These are phyloP conservation scores for Phaonia tiefii DNA, from an alignment of 2,888 invertebrate species.

Conservation along the genomic window DNA sequence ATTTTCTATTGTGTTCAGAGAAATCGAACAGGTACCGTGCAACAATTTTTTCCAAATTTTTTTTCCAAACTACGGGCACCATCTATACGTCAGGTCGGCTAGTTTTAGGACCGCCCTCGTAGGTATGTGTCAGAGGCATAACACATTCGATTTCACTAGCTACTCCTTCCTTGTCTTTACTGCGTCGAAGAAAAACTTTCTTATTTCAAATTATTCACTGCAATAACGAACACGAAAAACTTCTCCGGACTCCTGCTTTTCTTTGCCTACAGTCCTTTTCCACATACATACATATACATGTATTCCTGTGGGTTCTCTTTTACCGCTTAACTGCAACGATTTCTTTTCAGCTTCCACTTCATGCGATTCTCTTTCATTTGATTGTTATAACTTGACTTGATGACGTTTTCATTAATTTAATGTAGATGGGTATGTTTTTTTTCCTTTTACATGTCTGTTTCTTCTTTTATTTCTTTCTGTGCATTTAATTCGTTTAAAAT, in stretches of 20 bases:
- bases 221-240: neutral
- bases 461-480: neutral
- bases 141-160: conserved; percentile 63
- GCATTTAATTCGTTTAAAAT: conserved; percentile 30
- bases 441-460: neutral
- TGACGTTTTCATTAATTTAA: conserved; percentile 11
- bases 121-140: conserved; percentile 56
- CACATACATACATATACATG: neutral
- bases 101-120: too few relatives aligned
- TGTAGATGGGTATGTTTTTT: neutral
- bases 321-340: neutral
- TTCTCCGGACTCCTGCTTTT: neutral
- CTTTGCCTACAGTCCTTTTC: too few relatives aligned
- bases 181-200: conserved; percentile 45
- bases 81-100: too few relatives aligned
- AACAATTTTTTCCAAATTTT: too few relatives aligned
- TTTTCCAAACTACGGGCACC: too few relatives aligned
- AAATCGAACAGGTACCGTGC: too few relatives aligned
- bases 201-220: conserved; percentile 61
- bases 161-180: neutral
- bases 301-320: conserved; percentile 35
- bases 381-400: neutral
- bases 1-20: too few relatives aligned
- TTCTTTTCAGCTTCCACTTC: conserved; percentile 2
- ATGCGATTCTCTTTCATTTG: conserved; percentile 30